Conservation (phyloP, 2,888 invertebrate species). For the Himalopsyche tibetana region DNA sequence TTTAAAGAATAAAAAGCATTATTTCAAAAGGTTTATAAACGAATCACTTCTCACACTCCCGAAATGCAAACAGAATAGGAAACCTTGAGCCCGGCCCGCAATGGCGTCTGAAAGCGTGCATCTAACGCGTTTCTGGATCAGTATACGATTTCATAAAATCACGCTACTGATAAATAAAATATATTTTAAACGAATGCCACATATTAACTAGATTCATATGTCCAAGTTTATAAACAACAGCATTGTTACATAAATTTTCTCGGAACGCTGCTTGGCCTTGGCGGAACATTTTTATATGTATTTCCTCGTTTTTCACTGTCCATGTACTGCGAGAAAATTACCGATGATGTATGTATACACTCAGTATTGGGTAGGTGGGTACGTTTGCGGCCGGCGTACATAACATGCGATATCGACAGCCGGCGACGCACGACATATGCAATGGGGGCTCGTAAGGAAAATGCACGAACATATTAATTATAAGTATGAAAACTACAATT, state of each 20-base stretch:
- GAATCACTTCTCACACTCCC: background rate
- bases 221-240: background rate
- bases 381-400: background rate
- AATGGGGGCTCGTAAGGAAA: background rate
- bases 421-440: background rate
- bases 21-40: background rate
- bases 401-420: conserved; percentile 22
- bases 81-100: conserved; percentile 6
- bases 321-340: background rate
- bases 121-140: background rate
- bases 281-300: background rate
- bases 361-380: background rate
- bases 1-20: too few species aligned
- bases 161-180: background rate
- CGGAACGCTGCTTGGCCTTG: conserved; percentile 2
- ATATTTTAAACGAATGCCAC: background rate
- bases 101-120: background rate
- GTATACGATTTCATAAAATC: background rate
- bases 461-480: background rate
- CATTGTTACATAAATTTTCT: background rate
- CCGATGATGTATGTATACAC: too few species aligned
- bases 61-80: background rate
- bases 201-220: background rate
- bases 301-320: conserved; percentile 27
- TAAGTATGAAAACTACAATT: background rate